Evolutionary conservation across 2,888 invertebrate species (phyloP).

Genomic region (Drosophila picticornis): DNA sequence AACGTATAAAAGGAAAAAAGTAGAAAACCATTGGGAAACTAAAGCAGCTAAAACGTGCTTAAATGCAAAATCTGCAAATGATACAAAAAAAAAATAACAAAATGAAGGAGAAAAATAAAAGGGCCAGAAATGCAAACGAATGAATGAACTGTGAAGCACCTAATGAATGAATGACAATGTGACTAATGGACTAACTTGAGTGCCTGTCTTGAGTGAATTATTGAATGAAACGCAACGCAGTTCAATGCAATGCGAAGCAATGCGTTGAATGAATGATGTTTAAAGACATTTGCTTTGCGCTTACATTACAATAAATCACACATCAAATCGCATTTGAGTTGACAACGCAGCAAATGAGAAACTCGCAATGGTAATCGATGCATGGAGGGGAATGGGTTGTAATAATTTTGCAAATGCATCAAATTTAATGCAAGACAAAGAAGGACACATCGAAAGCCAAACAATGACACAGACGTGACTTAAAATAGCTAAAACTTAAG

Average conservation of each 20-base stretch:
- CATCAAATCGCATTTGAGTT: constrained; percentile 42
- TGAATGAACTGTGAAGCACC: constrained; percentile 55
- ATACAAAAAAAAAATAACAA: constrained; percentile 4
- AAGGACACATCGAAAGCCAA: constrained; percentile 36
- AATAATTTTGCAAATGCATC: constrained; percentile 56
- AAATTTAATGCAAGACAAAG: constrained; percentile 50
- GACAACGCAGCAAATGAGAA: constrained; percentile 13
- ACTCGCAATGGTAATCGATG: background rate
- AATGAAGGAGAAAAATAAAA: constrained; percentile 9
- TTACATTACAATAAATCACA: constrained; percentile 48
- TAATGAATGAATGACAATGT: constrained; percentile 61
- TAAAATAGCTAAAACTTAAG: constrained; percentile 19
- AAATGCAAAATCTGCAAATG: constrained; percentile 58
- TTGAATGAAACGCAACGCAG: constrained; percentile 49
- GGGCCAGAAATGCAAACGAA: constrained; percentile 32
- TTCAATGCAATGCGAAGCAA: background rate
- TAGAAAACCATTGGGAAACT: constrained; percentile 16
- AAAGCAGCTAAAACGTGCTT: constrained; percentile 57
- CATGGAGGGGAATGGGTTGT: background rate
- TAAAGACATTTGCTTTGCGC: constrained; percentile 34
- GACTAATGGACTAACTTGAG: constrained; percentile 42
- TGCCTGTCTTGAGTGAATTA: constrained; percentile 41
- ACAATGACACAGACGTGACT: constrained; percentile 13
- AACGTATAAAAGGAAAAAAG: constrained; percentile 11
- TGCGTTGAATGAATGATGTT: constrained; percentile 25